A percentile compares a stretch with the other conserved stretches of the same genome.
These are phyloP conservation scores for Osmerus mordax DNA, from an alignment of 2,113 vertebrate species.

Conservation along the genomic window DNA sequence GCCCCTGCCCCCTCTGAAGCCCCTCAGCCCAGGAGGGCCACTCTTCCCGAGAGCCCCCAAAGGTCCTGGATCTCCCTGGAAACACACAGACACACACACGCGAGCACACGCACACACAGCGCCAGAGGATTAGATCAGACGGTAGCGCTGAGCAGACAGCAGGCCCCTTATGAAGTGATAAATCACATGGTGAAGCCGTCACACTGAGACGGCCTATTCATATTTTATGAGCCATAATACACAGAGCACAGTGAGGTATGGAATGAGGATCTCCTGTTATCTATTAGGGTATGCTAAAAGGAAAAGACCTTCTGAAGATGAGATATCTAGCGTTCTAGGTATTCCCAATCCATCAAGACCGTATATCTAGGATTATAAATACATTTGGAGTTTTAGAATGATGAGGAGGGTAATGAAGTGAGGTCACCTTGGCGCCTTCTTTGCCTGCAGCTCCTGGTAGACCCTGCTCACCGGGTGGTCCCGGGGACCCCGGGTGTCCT, in stretches of 20 bases:
- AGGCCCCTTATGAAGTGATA: slow-evolving; percentile 40
- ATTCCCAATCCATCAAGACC: too few relatives aligned
- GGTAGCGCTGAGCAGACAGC: slow-evolving; percentile 39
- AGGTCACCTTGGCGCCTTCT: slow-evolving; percentile 85
- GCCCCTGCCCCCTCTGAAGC: slow-evolving; percentile 81
- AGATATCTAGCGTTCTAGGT: not conserved
- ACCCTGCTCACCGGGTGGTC: slow-evolving; percentile 88
- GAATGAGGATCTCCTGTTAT: slow-evolving; percentile 37
- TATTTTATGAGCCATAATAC: slow-evolving; percentile 57
- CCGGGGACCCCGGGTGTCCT: slow-evolving; percentile 87
- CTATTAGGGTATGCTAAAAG: slow-evolving; percentile 50
- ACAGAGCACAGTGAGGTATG: slow-evolving; percentile 34
- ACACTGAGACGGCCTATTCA: slow-evolving; percentile 43
- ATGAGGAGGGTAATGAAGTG: slow-evolving; percentile 36
- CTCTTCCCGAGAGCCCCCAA: slow-evolving; percentile 77
- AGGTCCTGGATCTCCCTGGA: slow-evolving; percentile 84
- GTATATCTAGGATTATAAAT: slow-evolving; percentile 18
- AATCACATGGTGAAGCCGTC: slow-evolving; percentile 49
- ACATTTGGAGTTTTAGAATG: not conserved
- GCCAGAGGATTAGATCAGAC: slow-evolving; percentile 24
- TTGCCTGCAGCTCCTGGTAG: slow-evolving; percentile 84
- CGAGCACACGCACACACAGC: not conserved
- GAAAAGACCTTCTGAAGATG: slow-evolving; percentile 38
- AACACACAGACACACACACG: slow-evolving; percentile 34
- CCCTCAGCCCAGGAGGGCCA: slow-evolving; percentile 80